phyloP scores from a whole-genome alignment of 2,113 vertebrate species.

The Halichoerus grypus region DNA sequence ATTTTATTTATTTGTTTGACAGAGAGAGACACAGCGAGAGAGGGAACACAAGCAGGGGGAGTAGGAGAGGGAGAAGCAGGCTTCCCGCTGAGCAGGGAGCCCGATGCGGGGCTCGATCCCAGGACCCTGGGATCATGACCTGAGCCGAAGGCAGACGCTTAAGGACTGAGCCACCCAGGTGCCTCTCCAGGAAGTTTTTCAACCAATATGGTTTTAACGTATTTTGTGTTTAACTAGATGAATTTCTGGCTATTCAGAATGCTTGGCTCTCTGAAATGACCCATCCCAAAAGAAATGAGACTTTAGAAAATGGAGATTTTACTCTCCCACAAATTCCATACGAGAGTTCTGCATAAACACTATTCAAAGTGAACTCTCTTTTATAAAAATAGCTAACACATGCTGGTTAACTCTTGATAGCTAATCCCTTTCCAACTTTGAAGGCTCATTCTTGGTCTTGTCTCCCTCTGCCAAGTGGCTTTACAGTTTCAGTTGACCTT shows the following conservation, averaged over 20 bases:
- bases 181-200: background rate
- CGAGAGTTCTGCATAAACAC: conserved; percentile 29
- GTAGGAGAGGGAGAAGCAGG: no score
- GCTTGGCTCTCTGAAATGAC: background rate
- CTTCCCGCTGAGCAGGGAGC: no score
- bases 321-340: conserved; percentile 18
- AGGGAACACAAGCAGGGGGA: no score
- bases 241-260: conserved; percentile 12
- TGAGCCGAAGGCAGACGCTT: no score
- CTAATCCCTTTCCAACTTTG: conserved; percentile 22
- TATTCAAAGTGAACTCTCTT: background rate
- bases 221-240: background rate
- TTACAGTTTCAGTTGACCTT: conserved; percentile 48
- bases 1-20: no score
- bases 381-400: conserved; percentile 3
- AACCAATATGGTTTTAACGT: background rate
- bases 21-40: no score
- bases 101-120: no score
- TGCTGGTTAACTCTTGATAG: conserved; percentile 33
- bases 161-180: no score
- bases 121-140: no score
- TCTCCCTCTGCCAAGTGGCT: background rate
- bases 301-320: background rate
- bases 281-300: background rate
- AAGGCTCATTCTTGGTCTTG: conserved; percentile 35